Evolutionary conservation across 2,888 invertebrate genomes (phyloP), one percentile per base, ranked within the genome.

Genomic region (Habroteleia sp.): DNA sequence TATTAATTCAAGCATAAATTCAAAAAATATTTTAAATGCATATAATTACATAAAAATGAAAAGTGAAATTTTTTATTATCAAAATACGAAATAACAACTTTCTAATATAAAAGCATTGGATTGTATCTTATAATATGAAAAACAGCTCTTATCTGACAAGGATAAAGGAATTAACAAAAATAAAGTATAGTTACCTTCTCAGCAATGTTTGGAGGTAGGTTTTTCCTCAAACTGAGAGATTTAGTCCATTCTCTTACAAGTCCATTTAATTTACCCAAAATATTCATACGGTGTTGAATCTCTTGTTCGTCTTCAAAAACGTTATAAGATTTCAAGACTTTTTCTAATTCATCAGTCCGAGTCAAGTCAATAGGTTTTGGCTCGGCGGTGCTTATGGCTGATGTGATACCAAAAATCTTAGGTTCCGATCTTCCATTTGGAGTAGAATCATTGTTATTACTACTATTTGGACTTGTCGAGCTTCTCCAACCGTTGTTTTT

Each of bases 211-310:
- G 94, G 93, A 3, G 99, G 98, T 93, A 99, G 96, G 89, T 97
- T 97, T 89, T 96, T 94, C 78, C 94, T 91, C 58, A 95, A 89
- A 37, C 97, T 97, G 41, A 97, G 93, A 80, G 97, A 95, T 78
- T 93, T 91, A 77, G 99, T 97, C 99, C 99, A 99, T 84, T 95
- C 93, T 80, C 97, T 94, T 6, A 98, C 98, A 41, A 99, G 90
- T 2, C 93, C 91, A 89, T 99, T 98, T 65, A 99, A 89, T 84
- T 96, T 95, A 76, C 92, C 90, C 73, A 95, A 89, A 72, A 95
- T 94, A 82, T 94, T 93, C 94, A 95, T 94, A 77, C 97, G 92
- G 87, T 97, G 97, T 85, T 95, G 94, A 82, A 98, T 91, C 87
- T 98, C 98, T 75, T 93, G 93, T 78, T 97, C 96, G 0, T 94